Conservation (phyloP, 2,888 invertebrate genomes). For the Diadegma fenestrale region DNA sequence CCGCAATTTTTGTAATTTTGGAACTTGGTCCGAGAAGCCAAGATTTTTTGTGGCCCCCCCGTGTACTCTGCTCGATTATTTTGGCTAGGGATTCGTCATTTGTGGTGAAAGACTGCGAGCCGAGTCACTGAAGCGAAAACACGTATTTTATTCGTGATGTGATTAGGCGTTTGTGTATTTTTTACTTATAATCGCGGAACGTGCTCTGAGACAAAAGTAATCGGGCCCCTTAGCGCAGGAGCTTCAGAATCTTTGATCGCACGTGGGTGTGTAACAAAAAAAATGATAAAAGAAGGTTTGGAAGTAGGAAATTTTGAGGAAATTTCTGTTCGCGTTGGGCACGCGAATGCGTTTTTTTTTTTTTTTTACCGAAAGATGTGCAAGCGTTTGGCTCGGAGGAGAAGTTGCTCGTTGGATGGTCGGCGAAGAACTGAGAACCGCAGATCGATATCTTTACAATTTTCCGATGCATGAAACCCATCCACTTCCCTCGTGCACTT, state of each 20-base stretch:
- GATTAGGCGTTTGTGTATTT: neutral
- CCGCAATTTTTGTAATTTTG: neutral
- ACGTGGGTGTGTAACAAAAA: neutral
- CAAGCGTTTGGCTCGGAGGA: neutral
- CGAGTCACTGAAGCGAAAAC: neutral
- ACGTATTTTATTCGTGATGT: neutral
- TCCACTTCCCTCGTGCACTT: conserved; percentile 19
- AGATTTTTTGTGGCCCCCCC: neutral
- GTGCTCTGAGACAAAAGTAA: neutral
- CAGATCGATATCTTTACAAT: conserved; percentile 23
- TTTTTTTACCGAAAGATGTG: neutral
- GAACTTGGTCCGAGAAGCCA: neutral
- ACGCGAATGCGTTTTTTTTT: conserved; percentile 3
- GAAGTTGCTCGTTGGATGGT: neutral
- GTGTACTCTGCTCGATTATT: neutral
- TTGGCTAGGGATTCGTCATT: conserved; percentile 5
- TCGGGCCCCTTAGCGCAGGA: neutral
- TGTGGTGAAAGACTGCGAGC: neutral
- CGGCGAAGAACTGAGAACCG: neutral
- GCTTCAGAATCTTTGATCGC: neutral
- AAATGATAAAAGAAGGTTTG: neutral
- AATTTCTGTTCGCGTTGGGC: neutral
- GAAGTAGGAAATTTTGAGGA: neutral
- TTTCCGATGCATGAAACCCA: conserved; percentile 6
- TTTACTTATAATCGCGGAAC: neutral